These are phyloP conservation scores for Calliscelio sp. DNA, from an alignment of 2,888 invertebrate species.

Conservation along the genomic window DNA sequence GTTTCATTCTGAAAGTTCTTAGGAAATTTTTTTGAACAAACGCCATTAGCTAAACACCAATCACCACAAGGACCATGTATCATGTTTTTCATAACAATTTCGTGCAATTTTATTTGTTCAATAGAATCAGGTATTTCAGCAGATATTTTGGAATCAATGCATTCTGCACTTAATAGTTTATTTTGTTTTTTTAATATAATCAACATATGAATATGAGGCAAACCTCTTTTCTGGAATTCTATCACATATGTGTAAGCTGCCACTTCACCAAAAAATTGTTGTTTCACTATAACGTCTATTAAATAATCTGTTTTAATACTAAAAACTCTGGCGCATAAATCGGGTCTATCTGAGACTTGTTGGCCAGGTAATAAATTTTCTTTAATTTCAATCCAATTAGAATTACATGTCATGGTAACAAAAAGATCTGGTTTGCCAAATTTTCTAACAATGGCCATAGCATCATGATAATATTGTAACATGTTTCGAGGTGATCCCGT, in stretches of 20 bases:
- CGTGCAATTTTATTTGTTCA: slow-evolving; percentile 76
- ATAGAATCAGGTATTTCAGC: slow-evolving; percentile 79
- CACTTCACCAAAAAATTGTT: slow-evolving; percentile 57
- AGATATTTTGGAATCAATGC: slow-evolving; percentile 56
- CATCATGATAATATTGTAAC: slow-evolving; percentile 73
- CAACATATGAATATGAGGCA: slow-evolving; percentile 22
- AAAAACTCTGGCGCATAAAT: too few relatives aligned
- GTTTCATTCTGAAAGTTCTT: slow-evolving; percentile 75
- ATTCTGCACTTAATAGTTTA: slow-evolving; percentile 64
- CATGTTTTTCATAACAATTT: slow-evolving; percentile 81
- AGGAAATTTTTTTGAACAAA: slow-evolving; percentile 79
- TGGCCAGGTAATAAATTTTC: too few relatives aligned
- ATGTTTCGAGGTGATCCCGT: slow-evolving; percentile 62
- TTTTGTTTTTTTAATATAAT: slow-evolving; percentile 64
- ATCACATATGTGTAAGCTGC: slow-evolving; percentile 5
- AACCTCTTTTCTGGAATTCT: too few relatives aligned
- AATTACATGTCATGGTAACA: too few relatives aligned
- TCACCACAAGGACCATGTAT: slow-evolving; percentile 82
- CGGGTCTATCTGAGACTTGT: too few relatives aligned
- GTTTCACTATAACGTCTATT: slow-evolving; percentile 54
- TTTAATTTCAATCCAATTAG: too few relatives aligned
- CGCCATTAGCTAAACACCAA: slow-evolving; percentile 72
- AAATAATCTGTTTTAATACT: slow-evolving; percentile 44
- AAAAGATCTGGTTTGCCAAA: too few relatives aligned
- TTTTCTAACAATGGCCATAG: slow-evolving; percentile 69